Percentiles rank a stretch among this genome's conserved stretches.
phyloP scores from a whole-genome alignment of 2,113 vertebrate genomes.

The Hystrix cristata region DNA sequence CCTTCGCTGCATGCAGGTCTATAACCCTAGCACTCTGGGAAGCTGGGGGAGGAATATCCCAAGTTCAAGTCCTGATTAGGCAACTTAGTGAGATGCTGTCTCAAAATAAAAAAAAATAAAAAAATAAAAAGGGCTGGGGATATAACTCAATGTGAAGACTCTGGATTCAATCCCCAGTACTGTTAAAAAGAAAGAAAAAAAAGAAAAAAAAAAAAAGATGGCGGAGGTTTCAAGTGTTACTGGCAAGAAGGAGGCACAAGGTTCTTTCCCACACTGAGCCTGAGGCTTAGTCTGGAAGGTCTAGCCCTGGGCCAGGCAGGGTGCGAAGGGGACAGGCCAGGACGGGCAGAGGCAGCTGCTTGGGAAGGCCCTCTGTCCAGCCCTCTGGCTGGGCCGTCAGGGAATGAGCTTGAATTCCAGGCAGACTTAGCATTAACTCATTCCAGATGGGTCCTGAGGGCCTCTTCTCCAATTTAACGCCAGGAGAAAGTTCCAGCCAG shows the following conservation, averaged over 20 bases:
- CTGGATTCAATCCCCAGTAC: background rate
- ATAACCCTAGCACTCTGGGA: background rate
- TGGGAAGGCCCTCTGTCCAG: background rate
- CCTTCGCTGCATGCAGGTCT: background rate
- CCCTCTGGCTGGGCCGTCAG: background rate
- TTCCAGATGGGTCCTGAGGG: background rate
- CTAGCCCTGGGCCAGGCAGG: background rate
- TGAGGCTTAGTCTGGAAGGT: background rate
- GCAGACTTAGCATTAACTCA: background rate
- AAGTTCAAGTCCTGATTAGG: background rate
- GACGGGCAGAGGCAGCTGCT: background rate
- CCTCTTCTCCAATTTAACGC: background rate
- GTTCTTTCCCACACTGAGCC: background rate
- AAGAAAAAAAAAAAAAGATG: background rate
- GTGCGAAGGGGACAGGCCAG: background rate
- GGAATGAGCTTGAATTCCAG: background rate
- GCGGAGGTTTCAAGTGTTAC: background rate
- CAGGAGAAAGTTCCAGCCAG: background rate
- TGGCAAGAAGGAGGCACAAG: slow-evolving; percentile 15
- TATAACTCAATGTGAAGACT: background rate
- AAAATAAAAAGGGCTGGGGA: background rate
- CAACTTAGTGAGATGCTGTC: background rate
- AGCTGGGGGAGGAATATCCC: background rate
- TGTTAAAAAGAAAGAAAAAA: background rate
- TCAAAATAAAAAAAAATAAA: background rate